Conservation (phyloP, 2,113 vertebrate species). For the Peromyscus leucopus region DNA sequence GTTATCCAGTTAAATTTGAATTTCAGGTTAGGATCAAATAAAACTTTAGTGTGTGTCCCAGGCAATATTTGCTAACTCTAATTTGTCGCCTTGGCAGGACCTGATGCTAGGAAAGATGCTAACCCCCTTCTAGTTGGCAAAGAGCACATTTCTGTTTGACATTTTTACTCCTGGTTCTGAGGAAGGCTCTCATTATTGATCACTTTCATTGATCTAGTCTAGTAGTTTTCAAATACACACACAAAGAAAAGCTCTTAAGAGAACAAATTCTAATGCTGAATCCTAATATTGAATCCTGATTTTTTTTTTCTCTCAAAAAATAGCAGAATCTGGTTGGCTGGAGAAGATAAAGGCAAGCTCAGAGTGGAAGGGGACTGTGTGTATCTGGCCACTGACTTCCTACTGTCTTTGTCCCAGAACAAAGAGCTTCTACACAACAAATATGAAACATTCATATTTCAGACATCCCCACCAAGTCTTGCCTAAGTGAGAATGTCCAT, state of each 20-base stretch:
- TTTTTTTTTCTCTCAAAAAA: slow-evolving; percentile 31
- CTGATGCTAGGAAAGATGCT: neutral
- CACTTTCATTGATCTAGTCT: neutral
- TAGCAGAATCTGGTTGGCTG: neutral
- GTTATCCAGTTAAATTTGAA: slow-evolving; percentile 11
- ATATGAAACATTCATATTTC: neutral
- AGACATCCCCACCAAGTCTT: neutral
- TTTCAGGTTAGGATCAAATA: slow-evolving; percentile 57
- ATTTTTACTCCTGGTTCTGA: slow-evolving; percentile 27
- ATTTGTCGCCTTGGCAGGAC: neutral
- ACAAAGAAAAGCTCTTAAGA: neutral
- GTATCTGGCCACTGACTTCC: neutral
- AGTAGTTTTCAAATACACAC: slow-evolving; percentile 44
- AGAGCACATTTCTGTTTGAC: neutral
- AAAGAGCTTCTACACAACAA: neutral
- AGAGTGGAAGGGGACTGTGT: neutral
- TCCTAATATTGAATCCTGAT: neutral
- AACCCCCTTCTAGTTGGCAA: neutral
- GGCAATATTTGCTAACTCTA: slow-evolving; percentile 37
- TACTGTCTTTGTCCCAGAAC: slow-evolving; percentile 1
- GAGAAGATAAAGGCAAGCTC: neutral
- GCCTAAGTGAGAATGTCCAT: neutral
- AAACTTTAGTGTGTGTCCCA: slow-evolving; percentile 32
- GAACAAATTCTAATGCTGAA: slow-evolving; percentile 56
- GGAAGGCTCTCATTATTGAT: slow-evolving; percentile 26